These are phyloP conservation scores for Manduca sexta DNA, from an alignment of 1,140 invertebrate genomes.

Conservation along the genomic window DNA sequence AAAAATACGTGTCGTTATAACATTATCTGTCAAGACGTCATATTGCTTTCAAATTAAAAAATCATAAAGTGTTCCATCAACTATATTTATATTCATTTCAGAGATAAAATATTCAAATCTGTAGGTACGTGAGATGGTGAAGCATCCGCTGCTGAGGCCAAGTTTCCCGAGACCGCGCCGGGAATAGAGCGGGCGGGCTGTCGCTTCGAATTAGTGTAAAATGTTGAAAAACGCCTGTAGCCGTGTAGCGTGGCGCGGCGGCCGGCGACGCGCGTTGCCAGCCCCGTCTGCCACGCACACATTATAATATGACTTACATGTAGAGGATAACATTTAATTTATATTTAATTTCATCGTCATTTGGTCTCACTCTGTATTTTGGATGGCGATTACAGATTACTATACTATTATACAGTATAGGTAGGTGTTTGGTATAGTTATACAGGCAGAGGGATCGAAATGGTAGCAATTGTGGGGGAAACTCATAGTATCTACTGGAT, in stretches of 20 bases:
- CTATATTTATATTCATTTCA: conserved; percentile 3
- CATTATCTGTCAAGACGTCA: too few species aligned
- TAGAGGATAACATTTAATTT: background rate
- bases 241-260: conserved; percentile 6
- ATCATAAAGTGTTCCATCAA: background rate
- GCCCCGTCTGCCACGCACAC: background rate
- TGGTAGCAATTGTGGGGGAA: too few species aligned
- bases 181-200: conserved; percentile 60
- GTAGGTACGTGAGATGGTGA: conserved; percentile 23
- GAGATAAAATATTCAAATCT: conserved; percentile 6
- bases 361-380: too few species aligned
- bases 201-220: conserved; percentile 63
- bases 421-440: too few species aligned
- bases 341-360: too few species aligned
- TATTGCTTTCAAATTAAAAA: too few species aligned
- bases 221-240: conserved; percentile 54
- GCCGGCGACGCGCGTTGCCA: conserved; percentile 9
- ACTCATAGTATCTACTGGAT: too few species aligned
- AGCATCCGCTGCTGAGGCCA: conserved; percentile 24
- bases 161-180: conserved; percentile 38
- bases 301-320: background rate
- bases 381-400: too few species aligned
- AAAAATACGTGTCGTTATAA: too few species aligned
- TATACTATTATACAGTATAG: too few species aligned
- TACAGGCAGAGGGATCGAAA: too few species aligned